These are phyloP conservation scores for Sialis lutaria DNA, from an alignment of 2,888 invertebrate genomes.

Conservation along the genomic window DNA sequence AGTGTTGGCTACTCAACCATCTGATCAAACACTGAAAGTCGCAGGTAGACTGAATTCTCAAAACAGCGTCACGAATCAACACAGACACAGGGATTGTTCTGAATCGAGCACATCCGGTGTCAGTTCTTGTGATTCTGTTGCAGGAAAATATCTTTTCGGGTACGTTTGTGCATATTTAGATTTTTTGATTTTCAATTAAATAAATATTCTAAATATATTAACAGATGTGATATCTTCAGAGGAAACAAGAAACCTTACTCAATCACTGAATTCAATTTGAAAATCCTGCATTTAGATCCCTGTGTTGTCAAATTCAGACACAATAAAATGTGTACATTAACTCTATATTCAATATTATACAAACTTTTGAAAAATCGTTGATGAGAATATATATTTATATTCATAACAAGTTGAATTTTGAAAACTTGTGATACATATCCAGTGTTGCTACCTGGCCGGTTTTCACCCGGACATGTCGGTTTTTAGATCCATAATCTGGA, in stretches of 20 bases:
- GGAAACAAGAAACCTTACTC: no score
- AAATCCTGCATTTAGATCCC: no score
- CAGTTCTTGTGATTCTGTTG: constrained; percentile 62
- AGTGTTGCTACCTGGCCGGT: no score
- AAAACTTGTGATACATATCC: not conserved
- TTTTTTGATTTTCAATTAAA: not conserved
- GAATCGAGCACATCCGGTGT: constrained; percentile 71
- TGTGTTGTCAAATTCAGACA: no score
- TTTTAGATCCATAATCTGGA: no score
- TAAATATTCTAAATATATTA: no score
- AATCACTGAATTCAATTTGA: no score
- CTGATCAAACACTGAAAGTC: not conserved
- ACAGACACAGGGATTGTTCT: constrained; percentile 39
- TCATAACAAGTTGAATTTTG: not conserved
- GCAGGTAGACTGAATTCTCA: not conserved
- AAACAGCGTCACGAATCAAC: constrained; percentile 18
- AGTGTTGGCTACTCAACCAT: constrained; percentile 19
- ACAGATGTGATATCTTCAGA: no score
- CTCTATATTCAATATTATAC: no score
- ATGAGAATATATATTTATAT: constrained; percentile 1
- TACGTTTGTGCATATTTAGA: constrained; percentile 18
- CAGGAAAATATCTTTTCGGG: constrained; percentile 39
- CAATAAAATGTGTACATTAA: no score
- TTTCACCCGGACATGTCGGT: no score
- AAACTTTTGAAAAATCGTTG: not conserved